phyloP scores from a whole-genome alignment of 2,113 vertebrate genomes.

The Pangasianodon hypophthalmus region DNA sequence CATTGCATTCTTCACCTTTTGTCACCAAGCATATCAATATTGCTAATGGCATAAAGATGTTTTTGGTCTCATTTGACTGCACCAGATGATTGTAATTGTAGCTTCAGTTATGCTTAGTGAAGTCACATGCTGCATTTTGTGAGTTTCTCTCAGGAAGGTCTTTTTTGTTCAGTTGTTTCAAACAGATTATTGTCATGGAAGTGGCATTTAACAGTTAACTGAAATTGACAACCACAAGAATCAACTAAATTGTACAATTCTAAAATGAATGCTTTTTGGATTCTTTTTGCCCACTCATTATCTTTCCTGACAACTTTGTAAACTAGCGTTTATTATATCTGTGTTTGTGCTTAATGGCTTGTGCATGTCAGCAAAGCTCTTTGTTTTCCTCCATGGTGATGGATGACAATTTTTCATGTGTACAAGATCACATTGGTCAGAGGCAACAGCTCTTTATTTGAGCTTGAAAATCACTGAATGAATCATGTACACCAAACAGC shows the following conservation, averaged over 20 bases:
- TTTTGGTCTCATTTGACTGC: no score
- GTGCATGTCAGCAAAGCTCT: neutral
- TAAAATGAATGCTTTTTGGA: neutral
- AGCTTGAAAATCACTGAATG: neutral
- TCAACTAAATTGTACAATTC: neutral
- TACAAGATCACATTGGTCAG: neutral
- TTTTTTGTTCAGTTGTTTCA: neutral
- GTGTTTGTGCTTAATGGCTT: neutral
- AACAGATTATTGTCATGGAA: no score
- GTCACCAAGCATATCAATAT: neutral
- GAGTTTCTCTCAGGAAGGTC: neutral
- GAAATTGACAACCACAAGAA: neutral
- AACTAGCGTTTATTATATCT: neutral
- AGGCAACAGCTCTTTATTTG: neutral
- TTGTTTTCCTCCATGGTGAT: neutral
- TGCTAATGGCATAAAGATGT: neutral
- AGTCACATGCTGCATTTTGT: neutral
- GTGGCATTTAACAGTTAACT: neutral
- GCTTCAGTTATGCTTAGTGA: neutral
- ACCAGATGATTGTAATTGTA: no score
- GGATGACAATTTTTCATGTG: neutral
- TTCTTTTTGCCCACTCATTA: neutral
- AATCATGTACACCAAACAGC: neutral
- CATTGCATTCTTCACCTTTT: no score
- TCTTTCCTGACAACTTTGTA: neutral